Percentiles rank a stretch among this genome's conserved stretches.
These are phyloP conservation scores for Hetaerina titia DNA, from an alignment of 2,888 invertebrate genomes.

Conservation along the genomic window DNA sequence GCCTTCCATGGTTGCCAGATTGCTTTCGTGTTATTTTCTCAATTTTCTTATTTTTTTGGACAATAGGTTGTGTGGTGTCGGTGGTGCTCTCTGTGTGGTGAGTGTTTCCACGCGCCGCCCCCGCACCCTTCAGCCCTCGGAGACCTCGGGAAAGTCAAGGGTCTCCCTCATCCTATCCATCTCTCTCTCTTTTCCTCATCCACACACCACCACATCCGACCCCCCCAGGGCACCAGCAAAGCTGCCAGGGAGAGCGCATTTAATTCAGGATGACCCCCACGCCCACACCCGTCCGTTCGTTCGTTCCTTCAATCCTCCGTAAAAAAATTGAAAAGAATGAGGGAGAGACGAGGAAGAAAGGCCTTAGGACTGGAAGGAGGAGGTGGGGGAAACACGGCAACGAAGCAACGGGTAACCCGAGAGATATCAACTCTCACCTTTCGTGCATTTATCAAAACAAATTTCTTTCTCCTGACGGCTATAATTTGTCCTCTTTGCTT, in stretches of 20 bases:
- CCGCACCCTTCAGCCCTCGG: not conserved
- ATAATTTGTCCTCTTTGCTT: conserved; percentile 13
- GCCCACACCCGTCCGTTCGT: not conserved
- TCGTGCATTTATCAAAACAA: not conserved
- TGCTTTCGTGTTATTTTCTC: not conserved
- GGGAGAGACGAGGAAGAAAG: not conserved
- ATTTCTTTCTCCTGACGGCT: not conserved
- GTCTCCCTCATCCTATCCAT: not conserved
- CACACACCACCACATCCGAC: not conserved
- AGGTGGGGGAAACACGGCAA: not conserved
- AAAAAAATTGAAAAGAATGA: not conserved
- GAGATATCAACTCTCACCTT: conserved; percentile 23
- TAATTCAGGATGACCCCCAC: not conserved
- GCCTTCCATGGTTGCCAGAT: conserved; percentile 45
- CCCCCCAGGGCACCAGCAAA: not conserved
- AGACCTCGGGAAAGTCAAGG: not conserved
- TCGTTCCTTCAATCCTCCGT: not conserved
- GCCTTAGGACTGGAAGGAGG: not conserved
- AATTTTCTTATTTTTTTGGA: not conserved
- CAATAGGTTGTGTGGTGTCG: not conserved
- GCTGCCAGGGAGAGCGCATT: not conserved
- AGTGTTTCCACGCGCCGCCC: not conserved
- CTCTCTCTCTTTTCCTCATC: too few species aligned
- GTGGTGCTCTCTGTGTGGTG: not conserved
- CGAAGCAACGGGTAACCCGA: not conserved